Evolutionary conservation across 2,888 invertebrate genomes (phyloP).

Genomic region (Polia nebulosa): DNA sequence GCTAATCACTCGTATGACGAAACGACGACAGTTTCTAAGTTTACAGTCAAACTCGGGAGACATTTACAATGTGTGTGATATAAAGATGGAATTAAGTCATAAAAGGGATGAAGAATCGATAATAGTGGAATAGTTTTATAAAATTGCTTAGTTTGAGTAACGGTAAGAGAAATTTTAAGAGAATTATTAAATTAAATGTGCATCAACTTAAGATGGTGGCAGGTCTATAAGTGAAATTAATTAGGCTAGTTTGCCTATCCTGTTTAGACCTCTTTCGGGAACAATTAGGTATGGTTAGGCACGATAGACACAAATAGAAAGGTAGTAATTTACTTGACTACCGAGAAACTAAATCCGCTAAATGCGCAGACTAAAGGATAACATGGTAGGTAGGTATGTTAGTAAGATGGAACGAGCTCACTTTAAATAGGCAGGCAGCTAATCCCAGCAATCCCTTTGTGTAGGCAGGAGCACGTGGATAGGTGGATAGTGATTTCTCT

Average conservation of each 20-base stretch:
- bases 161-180: too few relatives aligned
- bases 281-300: too few relatives aligned
- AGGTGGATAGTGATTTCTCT: neutral
- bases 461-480: conserved; percentile 4
- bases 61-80: neutral
- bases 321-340: neutral
- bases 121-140: too few relatives aligned
- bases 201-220: neutral
- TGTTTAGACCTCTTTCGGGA: too few relatives aligned
- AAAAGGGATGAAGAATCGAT: too few relatives aligned
- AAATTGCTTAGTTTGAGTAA: too few relatives aligned
- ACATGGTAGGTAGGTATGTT: neutral
- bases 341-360: neutral
- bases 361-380: neutral
- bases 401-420: conserved; percentile 19
- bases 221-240: neutral
- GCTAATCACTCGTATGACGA: neutral
- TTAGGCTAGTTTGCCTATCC: too few relatives aligned
- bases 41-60: neutral
- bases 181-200: neutral
- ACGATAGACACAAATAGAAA: neutral
- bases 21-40: neutral
- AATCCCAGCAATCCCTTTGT: neutral
- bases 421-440: conserved; percentile 6
- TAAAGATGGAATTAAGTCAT: neutral